These are phyloP conservation scores for Henicopernis longicauda DNA, from an alignment of 2,113 vertebrate genomes.

Conservation along the genomic window DNA sequence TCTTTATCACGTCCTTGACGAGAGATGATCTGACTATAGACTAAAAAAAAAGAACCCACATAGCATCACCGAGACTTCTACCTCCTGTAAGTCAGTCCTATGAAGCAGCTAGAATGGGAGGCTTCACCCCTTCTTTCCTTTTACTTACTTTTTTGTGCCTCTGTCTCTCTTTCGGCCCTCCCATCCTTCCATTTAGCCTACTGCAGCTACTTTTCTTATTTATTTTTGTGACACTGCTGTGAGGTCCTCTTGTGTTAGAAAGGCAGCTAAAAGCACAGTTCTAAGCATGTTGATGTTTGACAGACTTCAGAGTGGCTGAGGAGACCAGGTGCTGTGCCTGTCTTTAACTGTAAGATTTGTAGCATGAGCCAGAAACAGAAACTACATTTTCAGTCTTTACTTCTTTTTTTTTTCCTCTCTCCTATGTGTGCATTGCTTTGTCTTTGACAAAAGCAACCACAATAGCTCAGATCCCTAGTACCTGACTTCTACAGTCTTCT, in stretches of 20 bases:
- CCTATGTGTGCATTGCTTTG: background rate
- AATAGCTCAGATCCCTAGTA: background rate
- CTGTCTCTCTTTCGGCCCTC: background rate
- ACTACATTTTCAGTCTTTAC: background rate
- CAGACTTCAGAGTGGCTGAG: background rate
- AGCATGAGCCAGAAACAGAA: background rate
- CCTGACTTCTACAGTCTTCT: background rate
- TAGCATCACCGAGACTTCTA: background rate
- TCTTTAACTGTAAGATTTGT: background rate
- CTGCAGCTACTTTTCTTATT: background rate
- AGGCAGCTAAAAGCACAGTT: background rate
- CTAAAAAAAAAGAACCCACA: background rate
- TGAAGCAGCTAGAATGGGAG: background rate
- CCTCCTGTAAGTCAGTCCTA: background rate
- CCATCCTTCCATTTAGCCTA: background rate
- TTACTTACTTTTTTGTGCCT: background rate
- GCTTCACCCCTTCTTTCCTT: background rate
- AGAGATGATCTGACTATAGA: background rate
- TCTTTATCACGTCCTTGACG: background rate
- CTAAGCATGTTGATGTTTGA: background rate
- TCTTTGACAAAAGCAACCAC: background rate
- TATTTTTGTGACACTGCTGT: background rate
- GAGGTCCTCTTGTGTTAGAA: background rate
- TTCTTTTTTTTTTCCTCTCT: background rate
- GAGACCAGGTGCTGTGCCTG: background rate